These are phyloP conservation scores for Indicator maculatus DNA, from an alignment of 2,113 vertebrate species.

Conservation along the genomic window DNA sequence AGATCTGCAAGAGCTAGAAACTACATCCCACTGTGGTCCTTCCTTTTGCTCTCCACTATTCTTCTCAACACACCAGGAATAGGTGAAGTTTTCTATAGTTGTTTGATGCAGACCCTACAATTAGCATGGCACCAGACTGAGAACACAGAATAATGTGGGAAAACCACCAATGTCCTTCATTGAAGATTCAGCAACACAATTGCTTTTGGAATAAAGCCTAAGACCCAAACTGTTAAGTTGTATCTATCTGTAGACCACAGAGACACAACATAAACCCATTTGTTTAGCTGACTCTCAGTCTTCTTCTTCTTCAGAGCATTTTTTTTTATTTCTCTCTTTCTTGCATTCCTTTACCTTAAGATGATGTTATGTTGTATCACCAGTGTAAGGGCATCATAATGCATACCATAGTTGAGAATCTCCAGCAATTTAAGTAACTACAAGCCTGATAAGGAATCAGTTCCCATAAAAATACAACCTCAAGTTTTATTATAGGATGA, in stretches of 20 bases:
- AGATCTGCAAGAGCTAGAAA: background rate
- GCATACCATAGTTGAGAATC: background rate
- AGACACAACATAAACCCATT: background rate
- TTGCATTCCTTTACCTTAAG: background rate
- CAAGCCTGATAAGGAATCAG: background rate
- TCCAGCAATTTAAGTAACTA: background rate
- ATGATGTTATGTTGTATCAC: background rate
- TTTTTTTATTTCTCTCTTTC: background rate
- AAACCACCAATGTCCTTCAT: background rate
- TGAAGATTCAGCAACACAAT: background rate
- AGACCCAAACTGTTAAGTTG: background rate
- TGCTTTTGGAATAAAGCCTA: background rate
- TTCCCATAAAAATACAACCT: background rate
- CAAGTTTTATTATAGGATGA: background rate
- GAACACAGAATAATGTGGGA: too few relatives aligned
- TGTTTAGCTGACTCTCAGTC: background rate
- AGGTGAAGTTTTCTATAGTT: background rate
- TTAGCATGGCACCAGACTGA: rapidly evolving
- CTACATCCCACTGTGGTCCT: background rate
- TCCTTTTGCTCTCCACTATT: background rate
- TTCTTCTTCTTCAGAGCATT: background rate
- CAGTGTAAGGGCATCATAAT: background rate
- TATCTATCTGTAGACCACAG: background rate
- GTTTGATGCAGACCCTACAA: background rate
- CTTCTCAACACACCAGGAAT: background rate